Evolutionary conservation across 2,888 invertebrate genomes (phyloP).

Genomic region (Autographa gamma): DNA sequence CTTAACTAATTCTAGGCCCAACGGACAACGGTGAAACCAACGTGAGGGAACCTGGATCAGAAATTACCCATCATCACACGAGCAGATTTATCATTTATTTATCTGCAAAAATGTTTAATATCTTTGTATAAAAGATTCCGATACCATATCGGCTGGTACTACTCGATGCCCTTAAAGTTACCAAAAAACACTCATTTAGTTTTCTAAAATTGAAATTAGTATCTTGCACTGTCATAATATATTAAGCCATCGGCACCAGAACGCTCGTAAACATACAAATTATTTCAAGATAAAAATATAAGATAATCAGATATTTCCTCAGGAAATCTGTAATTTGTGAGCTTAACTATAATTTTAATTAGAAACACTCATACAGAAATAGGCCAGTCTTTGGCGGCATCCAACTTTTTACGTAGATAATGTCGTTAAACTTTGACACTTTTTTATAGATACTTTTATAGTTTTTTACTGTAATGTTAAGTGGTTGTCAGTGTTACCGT

Average conservation of each 20-base stretch:
- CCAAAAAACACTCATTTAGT: background rate
- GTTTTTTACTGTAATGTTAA: constrained; percentile 68
- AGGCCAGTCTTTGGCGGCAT: constrained; percentile 62
- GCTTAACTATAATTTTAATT: constrained; percentile 76
- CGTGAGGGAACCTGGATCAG: too few species aligned
- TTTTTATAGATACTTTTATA: constrained; percentile 74
- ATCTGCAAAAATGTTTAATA: too few species aligned
- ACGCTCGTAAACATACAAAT: constrained; percentile 68
- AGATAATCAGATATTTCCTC: constrained; percentile 79
- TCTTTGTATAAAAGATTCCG: too few species aligned
- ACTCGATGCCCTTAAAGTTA: too few species aligned
- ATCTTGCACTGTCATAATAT: constrained; percentile 34
- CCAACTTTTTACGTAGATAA: constrained; percentile 70
- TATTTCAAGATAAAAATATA: constrained; percentile 68
- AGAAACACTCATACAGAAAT: constrained; percentile 74
- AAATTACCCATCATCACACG: too few species aligned
- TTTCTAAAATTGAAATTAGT: background rate
- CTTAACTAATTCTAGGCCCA: too few species aligned
- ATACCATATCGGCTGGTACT: too few species aligned
- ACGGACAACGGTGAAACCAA: too few species aligned
- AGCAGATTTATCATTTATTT: too few species aligned
- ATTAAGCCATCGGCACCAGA: constrained; percentile 33
- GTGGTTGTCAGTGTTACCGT: constrained; percentile 73
- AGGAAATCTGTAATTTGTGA: constrained; percentile 83
- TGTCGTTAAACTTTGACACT: constrained; percentile 82